Base-by-base conservation (phyloP, 35 echinoderm and acorn worm genomes). In the Strongylocentrotus purpuratus region DNA sequence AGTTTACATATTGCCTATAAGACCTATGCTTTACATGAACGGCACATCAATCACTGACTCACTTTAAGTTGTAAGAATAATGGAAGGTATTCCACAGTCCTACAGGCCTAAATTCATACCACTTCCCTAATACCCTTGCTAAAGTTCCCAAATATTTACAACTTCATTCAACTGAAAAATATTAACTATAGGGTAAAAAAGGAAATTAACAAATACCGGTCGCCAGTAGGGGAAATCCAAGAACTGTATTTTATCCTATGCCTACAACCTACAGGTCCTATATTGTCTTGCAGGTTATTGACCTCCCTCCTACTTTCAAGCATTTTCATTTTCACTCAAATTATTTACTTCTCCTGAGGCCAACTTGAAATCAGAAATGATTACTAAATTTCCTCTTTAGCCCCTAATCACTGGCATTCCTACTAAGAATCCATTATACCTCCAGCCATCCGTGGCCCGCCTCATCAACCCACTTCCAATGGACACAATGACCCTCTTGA, bases 311-410 rank as follows among this genome's bases (percentile, higher is more conserved):
- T n/a, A 22, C 65, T 78, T 70, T 59, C 7, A 28, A 28, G 65
- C 65, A 78, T 78, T 78, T 78, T n/a, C 65, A n/a, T 78, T 78
- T 7, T 78, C 28, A 15, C 20, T 78, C 65, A n/a, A 78, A 78
- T 78, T 78, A 78, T 78, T 78, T 78, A 78, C 65, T 8, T n/a
- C 65, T 78, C 65, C 65, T 78, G 65, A 78, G 65, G 65, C 65
- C 20, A 78, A 78, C 25, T 78, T n/a, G 65, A 78, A 78, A 78
- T 78, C 65, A 78, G 65, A 78, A 78, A 28, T 78, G 65, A 78
- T 78, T 78, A 78, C 65, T n/a, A 78, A 78, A 78, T 78, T 78
- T 78, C 65, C 65, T 78, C 65, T 78, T 78, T 78, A 78, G 65
- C 25, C 65, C 65, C 65, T 78, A 78, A 78, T 78, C 65, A 78